These are phyloP conservation scores for Penelope pileata DNA, from an alignment of 2,113 vertebrate genomes.

Conservation along the genomic window DNA sequence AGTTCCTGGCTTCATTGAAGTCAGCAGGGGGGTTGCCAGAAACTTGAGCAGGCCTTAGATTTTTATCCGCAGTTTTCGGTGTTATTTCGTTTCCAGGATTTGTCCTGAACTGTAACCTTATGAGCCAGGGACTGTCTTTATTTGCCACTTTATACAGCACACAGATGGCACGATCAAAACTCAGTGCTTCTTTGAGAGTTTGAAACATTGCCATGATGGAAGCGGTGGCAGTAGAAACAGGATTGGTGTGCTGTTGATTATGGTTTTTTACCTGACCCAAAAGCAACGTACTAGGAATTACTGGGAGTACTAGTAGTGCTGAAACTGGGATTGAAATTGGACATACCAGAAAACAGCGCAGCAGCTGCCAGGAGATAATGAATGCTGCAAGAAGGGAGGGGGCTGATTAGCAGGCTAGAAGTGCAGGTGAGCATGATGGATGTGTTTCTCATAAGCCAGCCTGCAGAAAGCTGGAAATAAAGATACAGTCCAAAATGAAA, in stretches of 20 bases:
- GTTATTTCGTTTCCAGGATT: background rate
- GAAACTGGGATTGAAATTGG: background rate
- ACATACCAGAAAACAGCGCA: background rate
- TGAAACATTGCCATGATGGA: background rate
- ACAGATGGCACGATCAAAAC: background rate
- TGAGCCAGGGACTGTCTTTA: background rate
- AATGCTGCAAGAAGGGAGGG: background rate
- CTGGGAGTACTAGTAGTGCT: background rate
- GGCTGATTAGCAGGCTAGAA: background rate
- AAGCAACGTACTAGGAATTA: background rate
- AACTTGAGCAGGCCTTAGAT: background rate
- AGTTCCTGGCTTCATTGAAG: background rate
- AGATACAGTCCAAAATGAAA: background rate
- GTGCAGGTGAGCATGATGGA: background rate
- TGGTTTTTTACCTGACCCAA: background rate
- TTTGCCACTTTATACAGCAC: background rate
- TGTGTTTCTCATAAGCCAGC: background rate
- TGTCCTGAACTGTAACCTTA: background rate
- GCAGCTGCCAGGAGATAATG: background rate
- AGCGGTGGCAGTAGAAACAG: background rate
- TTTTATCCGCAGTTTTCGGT: background rate
- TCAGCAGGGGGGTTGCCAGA: background rate
- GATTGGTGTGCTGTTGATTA: background rate
- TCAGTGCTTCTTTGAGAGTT: background rate
- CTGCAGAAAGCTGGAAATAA: background rate